Conservation (phyloP, 2,113 vertebrate species). For the Symphodus melops region DNA sequence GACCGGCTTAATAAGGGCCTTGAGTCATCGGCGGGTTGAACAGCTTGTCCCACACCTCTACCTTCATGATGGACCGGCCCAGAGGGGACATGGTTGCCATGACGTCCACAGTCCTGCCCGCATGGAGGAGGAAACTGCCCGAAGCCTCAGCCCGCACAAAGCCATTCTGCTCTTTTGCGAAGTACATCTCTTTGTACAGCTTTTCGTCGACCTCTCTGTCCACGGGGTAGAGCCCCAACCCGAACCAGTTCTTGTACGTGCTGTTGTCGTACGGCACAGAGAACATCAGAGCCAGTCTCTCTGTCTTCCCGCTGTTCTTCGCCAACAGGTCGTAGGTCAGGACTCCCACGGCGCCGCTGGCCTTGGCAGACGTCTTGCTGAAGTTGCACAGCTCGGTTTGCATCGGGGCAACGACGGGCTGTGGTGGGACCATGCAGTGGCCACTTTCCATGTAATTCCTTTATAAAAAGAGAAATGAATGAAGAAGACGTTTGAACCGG, state of each 20-base stretch:
- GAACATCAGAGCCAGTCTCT: conserved; percentile 76
- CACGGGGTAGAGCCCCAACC: conserved; percentile 49
- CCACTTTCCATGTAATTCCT: conserved; percentile 71
- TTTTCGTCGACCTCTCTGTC: conserved; percentile 48
- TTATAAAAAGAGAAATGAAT: background rate
- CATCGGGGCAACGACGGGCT: conserved; percentile 58
- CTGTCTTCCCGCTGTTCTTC: background rate
- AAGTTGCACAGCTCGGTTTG: conserved; percentile 77
- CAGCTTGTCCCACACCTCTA: conserved; percentile 79
- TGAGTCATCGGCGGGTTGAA: conserved; percentile 20
- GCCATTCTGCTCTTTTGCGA: conserved; percentile 49
- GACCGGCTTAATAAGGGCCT: background rate
- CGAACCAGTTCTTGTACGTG: conserved; percentile 74
- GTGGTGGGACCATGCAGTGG: conserved; percentile 40
- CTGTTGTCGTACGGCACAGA: conserved; percentile 72
- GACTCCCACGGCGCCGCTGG: conserved; percentile 72
- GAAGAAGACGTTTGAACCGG: background rate
- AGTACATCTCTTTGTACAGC: conserved; percentile 79
- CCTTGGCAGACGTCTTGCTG: conserved; percentile 41
- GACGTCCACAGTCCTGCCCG: conserved; percentile 56
- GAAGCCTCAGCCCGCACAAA: conserved; percentile 61
- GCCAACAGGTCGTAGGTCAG: conserved; percentile 75
- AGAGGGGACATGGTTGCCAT: conserved; percentile 74
- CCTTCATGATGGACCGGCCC: conserved; percentile 75
- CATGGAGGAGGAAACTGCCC: conserved; percentile 47